A percentile compares a stretch with the other conserved stretches of the same genome.
Conservation (phyloP, 2,797 vertebrate species). For the Amblyraja radiata region DNA sequence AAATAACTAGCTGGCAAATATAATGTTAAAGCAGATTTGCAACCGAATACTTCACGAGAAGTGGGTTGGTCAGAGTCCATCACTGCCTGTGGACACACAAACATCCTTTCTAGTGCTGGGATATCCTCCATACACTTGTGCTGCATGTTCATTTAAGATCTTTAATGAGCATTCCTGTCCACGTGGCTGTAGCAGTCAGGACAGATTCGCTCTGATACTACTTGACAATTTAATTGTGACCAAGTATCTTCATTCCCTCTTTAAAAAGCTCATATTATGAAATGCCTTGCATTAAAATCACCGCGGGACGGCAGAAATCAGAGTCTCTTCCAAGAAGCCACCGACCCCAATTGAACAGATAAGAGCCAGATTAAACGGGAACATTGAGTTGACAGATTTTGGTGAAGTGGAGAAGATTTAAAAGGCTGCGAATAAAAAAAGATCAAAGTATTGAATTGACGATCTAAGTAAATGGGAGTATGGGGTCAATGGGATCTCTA, state of each 20-base stretch:
- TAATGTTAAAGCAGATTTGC: neutral
- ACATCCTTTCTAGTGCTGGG: neutral
- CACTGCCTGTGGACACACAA: neutral
- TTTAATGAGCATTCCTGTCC: neutral
- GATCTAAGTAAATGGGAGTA: neutral
- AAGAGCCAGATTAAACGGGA: neutral
- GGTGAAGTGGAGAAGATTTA: neutral
- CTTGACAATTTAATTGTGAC: neutral
- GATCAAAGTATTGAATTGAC: neutral
- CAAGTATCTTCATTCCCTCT: neutral
- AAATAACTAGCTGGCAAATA: too few relatives aligned
- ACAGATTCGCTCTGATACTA: neutral
- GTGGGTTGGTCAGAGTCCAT: neutral
- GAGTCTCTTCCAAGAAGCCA: neutral
- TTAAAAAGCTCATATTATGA: neutral
- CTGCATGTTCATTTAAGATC: neutral
- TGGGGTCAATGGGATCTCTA: neutral
- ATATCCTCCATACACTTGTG: neutral
- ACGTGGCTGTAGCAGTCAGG: too few relatives aligned
- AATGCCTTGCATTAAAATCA: neutral
- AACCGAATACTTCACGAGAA: too few relatives aligned
- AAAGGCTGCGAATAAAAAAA: neutral
- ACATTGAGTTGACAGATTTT: neutral
- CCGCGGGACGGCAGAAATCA: neutral
- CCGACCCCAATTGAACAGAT: neutral